These are phyloP conservation scores for Asteroscopus sphinx DNA, from an alignment of 2,888 invertebrate genomes.

Conservation along the genomic window DNA sequence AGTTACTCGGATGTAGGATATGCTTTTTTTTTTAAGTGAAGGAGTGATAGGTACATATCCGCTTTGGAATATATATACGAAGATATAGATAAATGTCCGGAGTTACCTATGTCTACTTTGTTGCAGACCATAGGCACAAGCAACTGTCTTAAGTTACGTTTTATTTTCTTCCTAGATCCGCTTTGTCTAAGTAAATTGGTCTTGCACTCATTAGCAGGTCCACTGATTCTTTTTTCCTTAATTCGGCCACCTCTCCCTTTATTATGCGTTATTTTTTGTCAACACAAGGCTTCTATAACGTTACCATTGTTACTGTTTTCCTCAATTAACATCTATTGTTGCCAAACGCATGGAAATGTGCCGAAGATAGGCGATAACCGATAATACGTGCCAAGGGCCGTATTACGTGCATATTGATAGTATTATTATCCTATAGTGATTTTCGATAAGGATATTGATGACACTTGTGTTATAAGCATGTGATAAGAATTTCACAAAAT, in stretches of 20 bases:
- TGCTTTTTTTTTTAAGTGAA: too few species aligned
- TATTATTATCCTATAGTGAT: conserved; percentile 19
- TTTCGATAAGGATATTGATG: neutral
- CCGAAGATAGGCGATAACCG: conserved; percentile 11
- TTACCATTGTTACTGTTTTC: conserved; percentile 32
- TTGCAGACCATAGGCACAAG: too few species aligned
- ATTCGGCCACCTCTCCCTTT: conserved; percentile 1
- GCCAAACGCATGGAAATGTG: conserved; percentile 33
- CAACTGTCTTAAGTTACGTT: too few species aligned
- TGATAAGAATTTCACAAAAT: too few species aligned
- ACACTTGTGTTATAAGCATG: too few species aligned
- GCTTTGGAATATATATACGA: too few species aligned
- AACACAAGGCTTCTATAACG: conserved; percentile 8
- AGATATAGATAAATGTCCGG: too few species aligned
- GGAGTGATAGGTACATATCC: too few species aligned
- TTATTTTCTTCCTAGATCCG: neutral
- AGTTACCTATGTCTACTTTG: too few species aligned
- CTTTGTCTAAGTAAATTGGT: neutral
- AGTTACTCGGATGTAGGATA: too few species aligned
- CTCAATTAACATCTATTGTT: conserved; percentile 43
- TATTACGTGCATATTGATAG: conserved; percentile 25
- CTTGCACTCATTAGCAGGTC: neutral
- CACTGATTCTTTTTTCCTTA: conserved; percentile 6
- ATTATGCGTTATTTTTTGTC: conserved; percentile 20
- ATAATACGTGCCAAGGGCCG: conserved; percentile 9